Evolutionary conservation across 1,140 invertebrate genomes (phyloP).

Genomic region (Zaprionus inermis): DNA sequence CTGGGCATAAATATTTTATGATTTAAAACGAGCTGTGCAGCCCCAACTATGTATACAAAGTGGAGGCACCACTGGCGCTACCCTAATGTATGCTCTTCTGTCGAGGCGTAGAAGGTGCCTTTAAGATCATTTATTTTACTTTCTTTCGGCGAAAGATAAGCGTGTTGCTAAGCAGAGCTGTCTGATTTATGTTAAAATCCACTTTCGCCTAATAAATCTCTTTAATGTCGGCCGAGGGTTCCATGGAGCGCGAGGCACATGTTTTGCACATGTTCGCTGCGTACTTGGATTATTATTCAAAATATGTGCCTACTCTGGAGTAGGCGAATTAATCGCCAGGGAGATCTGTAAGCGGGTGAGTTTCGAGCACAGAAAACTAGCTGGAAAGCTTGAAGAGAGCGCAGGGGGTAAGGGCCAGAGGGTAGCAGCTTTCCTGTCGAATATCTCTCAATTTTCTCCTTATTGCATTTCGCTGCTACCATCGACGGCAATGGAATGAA

Average conservation of each 20-base stretch:
- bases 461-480: constrained; percentile 23
- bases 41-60: constrained; percentile 19
- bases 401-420: too few relatives aligned
- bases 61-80: not conserved
- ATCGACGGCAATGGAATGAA: constrained; percentile 21
- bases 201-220: constrained; percentile 58
- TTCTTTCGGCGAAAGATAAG: constrained; percentile 30
- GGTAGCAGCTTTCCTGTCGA: not conserved
- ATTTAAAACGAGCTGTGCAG: constrained; percentile 48
- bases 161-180: constrained; percentile 38
- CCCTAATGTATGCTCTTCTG: constrained; percentile 23
- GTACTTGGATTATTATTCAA: constrained; percentile 32
- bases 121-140: constrained; percentile 52
- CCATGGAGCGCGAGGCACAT: constrained; percentile 7
- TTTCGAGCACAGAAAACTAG: not conserved
- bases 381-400: not conserved
- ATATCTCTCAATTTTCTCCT: constrained; percentile 41
- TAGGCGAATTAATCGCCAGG: constrained; percentile 24
- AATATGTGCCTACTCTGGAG: not conserved
- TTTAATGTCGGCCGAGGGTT: constrained; percentile 39
- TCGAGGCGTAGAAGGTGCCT: not conserved
- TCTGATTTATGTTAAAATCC: constrained; percentile 65
- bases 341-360: not conserved
- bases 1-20: constrained; percentile 60
- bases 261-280: constrained; percentile 10